These are phyloP conservation scores for Cryptus armator DNA, from an alignment of 2,888 invertebrate species.

Conservation along the genomic window DNA sequence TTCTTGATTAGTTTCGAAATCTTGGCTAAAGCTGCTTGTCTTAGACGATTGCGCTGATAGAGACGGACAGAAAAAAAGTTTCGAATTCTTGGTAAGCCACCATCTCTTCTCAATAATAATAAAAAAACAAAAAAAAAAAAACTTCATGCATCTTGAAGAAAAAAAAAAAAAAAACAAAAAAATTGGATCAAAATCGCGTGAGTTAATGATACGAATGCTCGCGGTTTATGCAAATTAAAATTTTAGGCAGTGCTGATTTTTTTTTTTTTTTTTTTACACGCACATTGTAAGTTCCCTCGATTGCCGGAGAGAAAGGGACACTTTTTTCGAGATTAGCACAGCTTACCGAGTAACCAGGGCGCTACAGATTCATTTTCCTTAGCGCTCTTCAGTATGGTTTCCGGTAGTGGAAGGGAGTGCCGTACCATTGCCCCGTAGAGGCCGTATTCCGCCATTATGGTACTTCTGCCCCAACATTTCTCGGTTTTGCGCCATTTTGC, in stretches of 20 bases:
- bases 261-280: slow-evolving; percentile 10
- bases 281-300: neutral
- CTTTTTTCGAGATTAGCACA: slow-evolving; percentile 18
- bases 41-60: slow-evolving; percentile 85
- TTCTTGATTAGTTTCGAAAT: slow-evolving; percentile 85
- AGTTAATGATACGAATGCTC: slow-evolving; percentile 25
- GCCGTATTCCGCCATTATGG: slow-evolving; percentile 99
- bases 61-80: slow-evolving; percentile 84
- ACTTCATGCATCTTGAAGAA: slow-evolving; percentile 29
- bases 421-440: slow-evolving; percentile 99
- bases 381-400: slow-evolving; percentile 98
- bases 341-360: slow-evolving; percentile 99
- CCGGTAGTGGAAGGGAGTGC: slow-evolving; percentile 98
- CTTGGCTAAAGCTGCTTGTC: slow-evolving; percentile 85
- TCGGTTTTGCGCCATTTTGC: slow-evolving; percentile 99
- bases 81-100: slow-evolving; percentile 72
- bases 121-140: slow-evolving; percentile 17
- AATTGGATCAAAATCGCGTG: slow-evolving; percentile 7
- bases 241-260: neutral
- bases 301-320: neutral
- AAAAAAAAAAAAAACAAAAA: slow-evolving; percentile 40
- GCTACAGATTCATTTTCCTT: slow-evolving; percentile 99
- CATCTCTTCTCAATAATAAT: slow-evolving; percentile 55
- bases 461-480: slow-evolving; percentile 99
- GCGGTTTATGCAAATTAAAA: slow-evolving; percentile 15